Conservation (phyloP, 2,888 invertebrate species). For the Junonia oenone region DNA sequence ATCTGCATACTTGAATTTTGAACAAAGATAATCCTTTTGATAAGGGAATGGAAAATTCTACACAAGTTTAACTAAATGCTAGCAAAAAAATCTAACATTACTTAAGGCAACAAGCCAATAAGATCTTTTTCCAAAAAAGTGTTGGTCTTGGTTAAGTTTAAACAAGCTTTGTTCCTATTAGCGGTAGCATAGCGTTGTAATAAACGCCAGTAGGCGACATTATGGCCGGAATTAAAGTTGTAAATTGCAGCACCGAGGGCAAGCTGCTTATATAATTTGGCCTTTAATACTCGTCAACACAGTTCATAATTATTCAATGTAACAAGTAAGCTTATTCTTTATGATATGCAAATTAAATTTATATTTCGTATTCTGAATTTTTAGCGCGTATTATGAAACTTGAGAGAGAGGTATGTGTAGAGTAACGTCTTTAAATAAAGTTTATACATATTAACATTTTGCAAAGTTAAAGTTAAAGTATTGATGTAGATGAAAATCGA, state of each 20-base stretch:
- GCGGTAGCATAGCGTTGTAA: slow-evolving; percentile 3
- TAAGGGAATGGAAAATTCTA: no score
- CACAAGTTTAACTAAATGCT: neutral
- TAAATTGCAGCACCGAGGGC: slow-evolving; percentile 6
- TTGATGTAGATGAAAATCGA: no score
- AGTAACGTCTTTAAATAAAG: no score
- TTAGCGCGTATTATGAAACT: neutral
- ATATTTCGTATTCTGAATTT: neutral
- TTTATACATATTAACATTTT: no score
- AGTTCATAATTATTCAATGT: neutral
- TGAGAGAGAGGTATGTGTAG: neutral
- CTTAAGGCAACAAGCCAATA: neutral
- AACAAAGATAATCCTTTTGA: no score
- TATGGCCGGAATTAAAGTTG: slow-evolving; percentile 13
- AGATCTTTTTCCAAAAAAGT: neutral
- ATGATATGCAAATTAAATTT: slow-evolving; percentile 10
- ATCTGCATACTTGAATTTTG: no score
- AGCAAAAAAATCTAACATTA: neutral
- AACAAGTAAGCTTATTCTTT: slow-evolving; percentile 1
- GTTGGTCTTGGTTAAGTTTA: neutral
- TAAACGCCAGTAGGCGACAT: slow-evolving; percentile 9
- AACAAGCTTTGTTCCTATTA: slow-evolving; percentile 12
- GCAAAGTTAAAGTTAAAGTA: no score
- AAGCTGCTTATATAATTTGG: neutral
- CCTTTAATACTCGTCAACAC: neutral